phyloP scores from a whole-genome alignment of 2,888 invertebrate species.

The Chloromyia formosa region DNA sequence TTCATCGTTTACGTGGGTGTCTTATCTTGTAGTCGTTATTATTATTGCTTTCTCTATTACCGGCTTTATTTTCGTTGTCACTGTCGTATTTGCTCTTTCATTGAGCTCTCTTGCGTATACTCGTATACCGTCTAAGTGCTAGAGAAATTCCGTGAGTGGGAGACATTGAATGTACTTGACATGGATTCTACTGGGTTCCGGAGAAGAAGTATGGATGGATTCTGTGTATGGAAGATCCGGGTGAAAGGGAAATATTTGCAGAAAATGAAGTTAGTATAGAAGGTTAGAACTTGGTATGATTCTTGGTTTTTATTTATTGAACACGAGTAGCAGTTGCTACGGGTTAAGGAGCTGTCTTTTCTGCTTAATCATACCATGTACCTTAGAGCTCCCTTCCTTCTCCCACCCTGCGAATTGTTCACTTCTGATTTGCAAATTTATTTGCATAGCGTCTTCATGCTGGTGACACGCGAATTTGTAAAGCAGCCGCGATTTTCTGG shows the following conservation, averaged over 20 bases:
- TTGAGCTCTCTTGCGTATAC: not conserved
- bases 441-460: too few relatives aligned
- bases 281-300: too few relatives aligned
- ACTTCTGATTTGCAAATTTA: too few relatives aligned
- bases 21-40: constrained; percentile 3
- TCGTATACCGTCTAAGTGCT: not conserved
- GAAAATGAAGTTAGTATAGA: too few relatives aligned
- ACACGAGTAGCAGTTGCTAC: too few relatives aligned
- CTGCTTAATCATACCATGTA: too few relatives aligned
- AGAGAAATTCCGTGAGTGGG: not conserved
- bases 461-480: too few relatives aligned
- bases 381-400: too few relatives aligned
- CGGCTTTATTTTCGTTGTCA: not conserved
- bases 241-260: not conserved
- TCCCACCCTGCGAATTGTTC: too few relatives aligned
- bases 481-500: too few relatives aligned
- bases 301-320: too few relatives aligned
- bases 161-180: not conserved
- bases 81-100: not conserved
- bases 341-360: too few relatives aligned
- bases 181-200: not conserved
- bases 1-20: not conserved
- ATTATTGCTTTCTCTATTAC: not conserved
- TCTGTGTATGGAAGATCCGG: not conserved
- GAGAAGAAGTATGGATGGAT: not conserved